Conservation (phyloP, 2,113 vertebrate genomes). For the Fulica atra region DNA sequence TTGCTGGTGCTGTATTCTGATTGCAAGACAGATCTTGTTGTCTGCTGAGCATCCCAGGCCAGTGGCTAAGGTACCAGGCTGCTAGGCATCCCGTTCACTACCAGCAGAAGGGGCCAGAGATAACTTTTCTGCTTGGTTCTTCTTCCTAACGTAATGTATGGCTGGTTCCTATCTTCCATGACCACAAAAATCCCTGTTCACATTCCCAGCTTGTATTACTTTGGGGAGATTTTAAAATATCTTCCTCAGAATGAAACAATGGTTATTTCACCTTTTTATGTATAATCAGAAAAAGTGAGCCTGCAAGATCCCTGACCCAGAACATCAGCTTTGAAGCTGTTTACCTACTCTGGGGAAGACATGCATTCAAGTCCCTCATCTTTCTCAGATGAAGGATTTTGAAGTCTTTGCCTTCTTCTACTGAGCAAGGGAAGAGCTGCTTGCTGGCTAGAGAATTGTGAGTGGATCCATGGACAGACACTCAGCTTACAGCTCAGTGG, state of each 20-base stretch:
- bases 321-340: not conserved
- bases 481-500: not conserved
- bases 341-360: not conserved
- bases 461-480: not conserved
- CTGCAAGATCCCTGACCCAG: not conserved
- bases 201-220: not conserved
- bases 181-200: not conserved
- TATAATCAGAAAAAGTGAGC: not conserved
- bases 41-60: not conserved
- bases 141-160: not conserved
- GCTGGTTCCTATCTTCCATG: not conserved
- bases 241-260: not conserved
- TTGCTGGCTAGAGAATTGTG: not conserved
- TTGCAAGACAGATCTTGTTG: accelerated
- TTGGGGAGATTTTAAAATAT: not conserved
- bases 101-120: not conserved
- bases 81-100: not conserved
- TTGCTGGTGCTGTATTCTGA: not conserved
- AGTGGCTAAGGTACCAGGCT: not conserved
- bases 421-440: not conserved
- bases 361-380: not conserved
- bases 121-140: not conserved
- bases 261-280: not conserved
- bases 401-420: not conserved
- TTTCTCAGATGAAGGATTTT: not conserved